phyloP scores from a whole-genome alignment of 2,888 invertebrate species.

The Arrhopalites spinosus region DNA sequence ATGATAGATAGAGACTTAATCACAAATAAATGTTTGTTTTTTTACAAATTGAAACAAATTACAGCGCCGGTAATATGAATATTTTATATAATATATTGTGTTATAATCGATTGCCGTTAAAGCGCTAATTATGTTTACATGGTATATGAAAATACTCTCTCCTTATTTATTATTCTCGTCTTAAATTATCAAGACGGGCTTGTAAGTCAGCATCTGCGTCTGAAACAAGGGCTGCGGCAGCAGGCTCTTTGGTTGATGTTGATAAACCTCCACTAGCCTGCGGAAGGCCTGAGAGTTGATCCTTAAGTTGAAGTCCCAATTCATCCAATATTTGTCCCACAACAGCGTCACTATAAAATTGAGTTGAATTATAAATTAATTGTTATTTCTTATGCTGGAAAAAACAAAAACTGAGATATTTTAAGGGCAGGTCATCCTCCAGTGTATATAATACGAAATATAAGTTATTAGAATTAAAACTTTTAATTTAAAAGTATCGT shows the following conservation, averaged over 20 bases:
- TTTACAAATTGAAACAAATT: constrained; percentile 2
- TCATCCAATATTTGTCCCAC: constrained; percentile 97
- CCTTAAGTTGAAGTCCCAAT: constrained; percentile 91
- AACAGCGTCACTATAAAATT: constrained; percentile 79
- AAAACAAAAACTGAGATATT: no score
- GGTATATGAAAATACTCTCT: no score
- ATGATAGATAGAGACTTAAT: neutral
- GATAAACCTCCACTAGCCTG: constrained; percentile 67
- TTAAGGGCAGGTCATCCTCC: no score
- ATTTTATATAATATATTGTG: neutral
- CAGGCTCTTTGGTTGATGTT: constrained; percentile 65
- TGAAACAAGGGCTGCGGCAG: constrained; percentile 67
- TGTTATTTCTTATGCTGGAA: no score
- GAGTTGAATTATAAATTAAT: no score
- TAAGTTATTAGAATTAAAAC: no score
- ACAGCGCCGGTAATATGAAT: neutral
- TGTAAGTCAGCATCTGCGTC: constrained; percentile 97
- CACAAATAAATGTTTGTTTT: neutral
- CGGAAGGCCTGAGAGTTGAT: constrained; percentile 88
- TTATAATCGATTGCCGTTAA: no score
- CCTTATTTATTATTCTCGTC: constrained; percentile 71
- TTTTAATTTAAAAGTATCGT: no score
- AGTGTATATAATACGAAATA: no score
- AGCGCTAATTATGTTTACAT: no score
- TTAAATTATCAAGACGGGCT: constrained; percentile 91